These are phyloP conservation scores for Sebastes oblongus DNA, from an alignment of 2,797 vertebrate genomes.

Conservation along the genomic window DNA sequence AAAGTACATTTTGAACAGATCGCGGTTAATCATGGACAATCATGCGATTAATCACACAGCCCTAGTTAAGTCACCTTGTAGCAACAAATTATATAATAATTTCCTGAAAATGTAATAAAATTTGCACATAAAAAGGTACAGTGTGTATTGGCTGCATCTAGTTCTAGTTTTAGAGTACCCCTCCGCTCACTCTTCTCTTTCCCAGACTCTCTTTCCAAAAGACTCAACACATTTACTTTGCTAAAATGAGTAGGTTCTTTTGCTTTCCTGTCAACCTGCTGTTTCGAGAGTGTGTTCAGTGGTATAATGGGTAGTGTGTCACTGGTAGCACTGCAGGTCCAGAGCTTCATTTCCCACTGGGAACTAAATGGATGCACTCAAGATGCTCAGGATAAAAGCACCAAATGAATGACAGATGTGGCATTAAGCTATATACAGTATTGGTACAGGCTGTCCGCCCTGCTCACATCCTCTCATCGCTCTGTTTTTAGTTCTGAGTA, in stretches of 20 bases:
- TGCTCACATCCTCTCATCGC: slow-evolving; percentile 6
- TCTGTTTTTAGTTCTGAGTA: slow-evolving; percentile 37
- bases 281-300: slow-evolving; percentile 4
- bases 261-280: slow-evolving; percentile 2
- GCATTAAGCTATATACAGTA: slow-evolving; percentile 26
- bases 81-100: too few relatives aligned
- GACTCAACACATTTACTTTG: not conserved
- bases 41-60: too few relatives aligned
- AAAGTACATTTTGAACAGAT: too few relatives aligned
- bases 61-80: too few relatives aligned
- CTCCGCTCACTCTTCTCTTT: too few relatives aligned
- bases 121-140: too few relatives aligned
- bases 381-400: slow-evolving; percentile 58
- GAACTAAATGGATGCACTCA: slow-evolving; percentile 63
- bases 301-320: slow-evolving; percentile 36
- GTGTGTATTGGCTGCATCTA: too few relatives aligned
- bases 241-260: slow-evolving; percentile 7
- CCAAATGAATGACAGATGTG: slow-evolving; percentile 51
- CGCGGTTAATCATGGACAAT: too few relatives aligned
- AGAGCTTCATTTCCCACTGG: slow-evolving; percentile 43
- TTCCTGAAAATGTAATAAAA: too few relatives aligned
- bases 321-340: slow-evolving; percentile 1
- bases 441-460: slow-evolving; percentile 5
- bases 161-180: too few relatives aligned
- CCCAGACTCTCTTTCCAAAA: too few relatives aligned